Conservation (phyloP, 2,113 vertebrate genomes). For the Spheniscus mendiculus region DNA sequence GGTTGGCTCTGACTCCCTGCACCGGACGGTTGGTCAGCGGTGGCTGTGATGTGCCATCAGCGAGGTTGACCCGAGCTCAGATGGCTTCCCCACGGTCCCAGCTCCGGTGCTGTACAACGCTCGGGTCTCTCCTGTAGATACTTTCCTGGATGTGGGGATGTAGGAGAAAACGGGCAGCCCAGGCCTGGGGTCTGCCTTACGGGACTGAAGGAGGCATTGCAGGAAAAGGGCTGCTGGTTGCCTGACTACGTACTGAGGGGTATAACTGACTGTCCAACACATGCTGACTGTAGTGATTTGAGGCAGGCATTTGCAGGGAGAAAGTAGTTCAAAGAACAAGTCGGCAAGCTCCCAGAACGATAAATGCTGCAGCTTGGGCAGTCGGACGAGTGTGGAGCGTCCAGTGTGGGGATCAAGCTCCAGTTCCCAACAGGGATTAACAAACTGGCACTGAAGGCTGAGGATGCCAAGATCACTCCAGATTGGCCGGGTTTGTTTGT, state of each 20-base stretch:
- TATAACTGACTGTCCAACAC: background rate
- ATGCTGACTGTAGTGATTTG: too few species aligned
- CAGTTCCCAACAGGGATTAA: background rate
- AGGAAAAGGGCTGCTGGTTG: background rate
- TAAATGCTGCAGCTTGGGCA: background rate
- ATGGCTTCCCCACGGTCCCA: background rate
- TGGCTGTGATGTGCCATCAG: background rate
- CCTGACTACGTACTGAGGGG: background rate
- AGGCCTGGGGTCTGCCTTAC: background rate
- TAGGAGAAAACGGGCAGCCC: background rate
- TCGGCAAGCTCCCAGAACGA: too few species aligned
- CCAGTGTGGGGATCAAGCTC: background rate
- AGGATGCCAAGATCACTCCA: background rate
- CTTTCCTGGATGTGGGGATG: background rate
- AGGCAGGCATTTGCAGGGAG: background rate
- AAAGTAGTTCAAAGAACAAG: background rate
- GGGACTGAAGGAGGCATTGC: background rate
- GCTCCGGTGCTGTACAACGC: fast-evolving
- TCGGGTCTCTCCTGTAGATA: background rate
- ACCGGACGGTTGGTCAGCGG: fast-evolving
- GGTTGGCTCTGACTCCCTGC: background rate
- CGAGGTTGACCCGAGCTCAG: background rate
- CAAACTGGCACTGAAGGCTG: background rate
- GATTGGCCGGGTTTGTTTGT: background rate
- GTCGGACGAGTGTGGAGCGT: fast-evolving